Base-by-base conservation (phyloP, 2,113 vertebrate genomes). In the Charadrius vociferus region DNA sequence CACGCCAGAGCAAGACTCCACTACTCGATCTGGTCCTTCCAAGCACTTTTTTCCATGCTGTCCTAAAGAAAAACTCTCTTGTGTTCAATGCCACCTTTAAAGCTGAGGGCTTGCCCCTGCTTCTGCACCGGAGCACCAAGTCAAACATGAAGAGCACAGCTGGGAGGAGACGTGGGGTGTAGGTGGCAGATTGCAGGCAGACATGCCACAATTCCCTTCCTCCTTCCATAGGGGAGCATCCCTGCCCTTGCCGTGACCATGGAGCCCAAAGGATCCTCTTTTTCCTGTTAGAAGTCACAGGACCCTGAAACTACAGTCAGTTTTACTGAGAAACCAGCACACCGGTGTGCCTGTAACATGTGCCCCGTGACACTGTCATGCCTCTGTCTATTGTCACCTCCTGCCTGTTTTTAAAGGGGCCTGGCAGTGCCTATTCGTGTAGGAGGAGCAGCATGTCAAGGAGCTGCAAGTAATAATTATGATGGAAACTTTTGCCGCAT, bases 161-260 rank as follows among this genome's bases (percentile, higher is more conserved):
- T 55, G 39, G 47, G 12, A 67, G n/a, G 49, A 65, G 63, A 59
- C 16, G 9, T 14, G 55, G 53, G 27, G 3, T 3, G 10, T 3
- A 14, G 78, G 18, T 7, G 67, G 18, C 20, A 68, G 86, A 6
- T 8, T 43, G 53, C 55, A 56, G 24, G 18, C 16, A 43, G 52
- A 52, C 1, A 5, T 18, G n/a, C 34, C 2, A 1, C 4, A 1
- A 56, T 47, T 41, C 36, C 47, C 23, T n/a, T 24, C 22, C 29
- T 45, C 49, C 21, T 79, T 55, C 79, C 82, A 39, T 58, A 63
- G 43, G 6, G 56, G 65, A 86, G 8, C 62, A 61, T n/a, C 66
- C 66, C 49, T 22, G 34, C 15, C 55, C 34, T 56, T 79, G 50
- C 30, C 5, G 3, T 12, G 19, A 45, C 49, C 62, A 63, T 4